phyloP scores from a whole-genome alignment of 2,797 vertebrate genomes.

The Remorina albescens region DNA sequence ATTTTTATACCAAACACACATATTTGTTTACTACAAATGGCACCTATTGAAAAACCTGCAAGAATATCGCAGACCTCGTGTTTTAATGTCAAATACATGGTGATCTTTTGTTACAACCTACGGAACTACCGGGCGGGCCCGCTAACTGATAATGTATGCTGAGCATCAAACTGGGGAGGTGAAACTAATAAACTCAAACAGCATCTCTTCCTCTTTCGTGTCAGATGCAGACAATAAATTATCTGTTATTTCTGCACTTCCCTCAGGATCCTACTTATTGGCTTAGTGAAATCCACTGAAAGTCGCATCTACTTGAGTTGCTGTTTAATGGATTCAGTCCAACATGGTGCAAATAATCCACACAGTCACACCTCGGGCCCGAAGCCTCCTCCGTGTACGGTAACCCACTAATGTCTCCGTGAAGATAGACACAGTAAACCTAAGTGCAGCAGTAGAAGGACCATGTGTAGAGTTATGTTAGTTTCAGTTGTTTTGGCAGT shows the following conservation, averaged over 20 bases:
- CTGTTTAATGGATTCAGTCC: conserved; percentile 56
- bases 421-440: conserved; percentile 3
- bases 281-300: conserved; percentile 53
- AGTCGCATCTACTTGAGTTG: conserved; percentile 42
- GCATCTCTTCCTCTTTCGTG: conserved; percentile 17
- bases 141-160: conserved; percentile 12
- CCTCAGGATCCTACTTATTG: conserved; percentile 45
- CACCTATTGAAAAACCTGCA: too few species aligned
- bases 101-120: too few species aligned
- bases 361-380: conserved; percentile 15
- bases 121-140: too few species aligned
- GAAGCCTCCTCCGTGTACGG: conserved; percentile 5
- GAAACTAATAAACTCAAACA: conserved; percentile 12
- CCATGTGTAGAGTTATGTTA: conserved; percentile 5
- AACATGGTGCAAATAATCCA: conserved; percentile 35
- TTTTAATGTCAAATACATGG: too few species aligned
- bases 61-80: too few species aligned
- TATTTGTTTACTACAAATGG: too few species aligned
- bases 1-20: too few species aligned
- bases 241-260: conserved; percentile 39
- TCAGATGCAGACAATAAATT: conserved; percentile 6
- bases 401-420: not conserved
- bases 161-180: not conserved
- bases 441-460: conserved; percentile 6
- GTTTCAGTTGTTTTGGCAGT: conserved; percentile 57